Evolutionary conservation across 1,140 invertebrate species (phyloP).

Genomic region (Mactra quadrangularis): DNA sequence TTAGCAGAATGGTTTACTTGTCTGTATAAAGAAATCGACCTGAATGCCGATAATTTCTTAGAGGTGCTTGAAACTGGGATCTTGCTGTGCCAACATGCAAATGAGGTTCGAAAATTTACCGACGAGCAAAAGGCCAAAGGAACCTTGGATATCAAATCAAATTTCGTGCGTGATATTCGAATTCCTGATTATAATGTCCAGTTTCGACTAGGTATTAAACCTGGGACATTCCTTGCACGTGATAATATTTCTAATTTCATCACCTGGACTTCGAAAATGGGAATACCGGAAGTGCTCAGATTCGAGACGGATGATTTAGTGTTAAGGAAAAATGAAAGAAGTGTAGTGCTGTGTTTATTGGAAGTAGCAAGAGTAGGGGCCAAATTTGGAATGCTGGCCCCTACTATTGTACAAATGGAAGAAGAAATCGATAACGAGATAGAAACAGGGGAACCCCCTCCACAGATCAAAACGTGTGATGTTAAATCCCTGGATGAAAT

Average conservation of each 20-base stretch:
- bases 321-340: conserved; percentile 97
- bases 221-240: conserved; percentile 96
- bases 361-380: conserved; percentile 95
- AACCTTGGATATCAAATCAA: conserved; percentile 70
- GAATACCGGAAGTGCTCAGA: conserved; percentile 94
- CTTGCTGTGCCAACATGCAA: conserved; percentile 95
- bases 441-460: conserved; percentile 77
- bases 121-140: conserved; percentile 86
- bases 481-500: conserved; percentile 97
- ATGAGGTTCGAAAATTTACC: conserved; percentile 94
- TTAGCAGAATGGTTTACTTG: conserved; percentile 96
- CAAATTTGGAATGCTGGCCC: conserved; percentile 96
- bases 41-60: conserved; percentile 96
- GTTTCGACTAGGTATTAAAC: conserved; percentile 86
- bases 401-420: conserved; percentile 97
- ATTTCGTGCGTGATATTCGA: conserved; percentile 75
- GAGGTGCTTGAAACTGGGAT: conserved; percentile 97
- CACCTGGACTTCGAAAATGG: conserved; percentile 91
- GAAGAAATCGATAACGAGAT: conserved; percentile 98
- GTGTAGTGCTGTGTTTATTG: conserved; percentile 95
- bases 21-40: conserved; percentile 91
- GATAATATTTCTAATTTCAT: conserved; percentile 99
- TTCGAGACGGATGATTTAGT: conserved; percentile 99
- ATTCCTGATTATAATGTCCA: conserved; percentile 75
- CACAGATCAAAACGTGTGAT: conserved; percentile 87